Conservation (phyloP, 2,113 vertebrate species). For the Haplochromis burtoni region DNA sequence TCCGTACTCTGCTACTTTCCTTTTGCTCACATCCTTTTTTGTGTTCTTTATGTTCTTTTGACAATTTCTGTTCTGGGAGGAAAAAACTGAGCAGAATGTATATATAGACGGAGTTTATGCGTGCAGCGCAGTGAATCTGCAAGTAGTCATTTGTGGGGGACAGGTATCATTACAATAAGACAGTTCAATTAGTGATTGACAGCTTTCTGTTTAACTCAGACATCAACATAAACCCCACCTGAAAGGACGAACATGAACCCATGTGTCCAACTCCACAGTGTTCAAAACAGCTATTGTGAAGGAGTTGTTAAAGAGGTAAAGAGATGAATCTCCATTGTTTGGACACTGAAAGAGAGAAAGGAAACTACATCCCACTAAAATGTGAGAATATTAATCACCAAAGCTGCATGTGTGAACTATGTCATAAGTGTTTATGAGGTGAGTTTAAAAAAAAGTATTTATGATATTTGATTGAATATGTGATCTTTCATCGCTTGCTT, state of each 20-base stretch:
- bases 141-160: neutral
- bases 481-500: neutral
- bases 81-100: neutral
- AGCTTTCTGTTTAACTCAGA: neutral
- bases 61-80: neutral
- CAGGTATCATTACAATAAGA: neutral
- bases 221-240: neutral
- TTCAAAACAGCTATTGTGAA: neutral
- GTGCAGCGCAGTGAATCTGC: neutral
- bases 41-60: neutral
- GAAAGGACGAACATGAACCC: neutral
- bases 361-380: neutral
- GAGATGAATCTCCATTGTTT: neutral
- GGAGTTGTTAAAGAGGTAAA: neutral
- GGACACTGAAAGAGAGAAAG: neutral
- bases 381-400: neutral
- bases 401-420: fast-evolving
- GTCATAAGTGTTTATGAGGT: neutral
- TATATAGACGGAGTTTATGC: neutral
- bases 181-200: slow-evolving; percentile 3
- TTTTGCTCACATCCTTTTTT: neutral
- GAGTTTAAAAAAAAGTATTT: neutral
- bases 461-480: neutral
- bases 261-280: neutral
- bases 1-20: neutral